Conservation (phyloP, 2,888 invertebrate genomes). For the Helicoverpa assulta region DNA sequence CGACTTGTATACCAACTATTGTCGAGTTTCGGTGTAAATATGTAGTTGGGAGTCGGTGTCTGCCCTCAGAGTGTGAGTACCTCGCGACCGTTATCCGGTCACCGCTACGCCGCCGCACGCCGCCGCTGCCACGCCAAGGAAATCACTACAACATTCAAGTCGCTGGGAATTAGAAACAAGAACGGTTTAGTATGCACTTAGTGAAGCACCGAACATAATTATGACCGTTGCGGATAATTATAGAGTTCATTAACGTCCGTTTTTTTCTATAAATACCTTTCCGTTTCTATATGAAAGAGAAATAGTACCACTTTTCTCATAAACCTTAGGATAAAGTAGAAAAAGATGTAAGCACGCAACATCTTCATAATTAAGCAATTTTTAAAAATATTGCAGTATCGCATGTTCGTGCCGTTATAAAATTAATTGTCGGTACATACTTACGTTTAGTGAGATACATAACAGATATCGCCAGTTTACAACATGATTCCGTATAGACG, state of each 20-base stretch:
- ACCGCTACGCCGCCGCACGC: constrained; percentile 78
- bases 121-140: constrained; percentile 67
- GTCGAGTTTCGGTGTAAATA: constrained; percentile 74
- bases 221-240: constrained; percentile 29
- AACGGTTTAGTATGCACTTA: constrained; percentile 69
- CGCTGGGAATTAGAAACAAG: constrained; percentile 75
- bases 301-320: constrained; percentile 1
- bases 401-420: constrained; percentile 47
- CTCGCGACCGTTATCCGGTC: constrained; percentile 86
- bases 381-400: constrained; percentile 13
- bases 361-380: neutral
- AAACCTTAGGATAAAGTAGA: neutral
- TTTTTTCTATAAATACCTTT: constrained; percentile 34
- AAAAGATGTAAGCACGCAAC: neutral
- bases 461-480: constrained; percentile 34
- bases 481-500: constrained; percentile 27
- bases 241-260: constrained; percentile 34
- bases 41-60: constrained; percentile 67
- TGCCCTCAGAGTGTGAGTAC: constrained; percentile 81
- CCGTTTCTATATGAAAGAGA: constrained; percentile 34
- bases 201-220: constrained; percentile 41
- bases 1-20: constrained; percentile 73
- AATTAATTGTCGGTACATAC: constrained; percentile 27
- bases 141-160: constrained; percentile 74
- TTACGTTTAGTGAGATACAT: constrained; percentile 46